Percentiles rank a stretch among this genome's conserved stretches.
These are phyloP conservation scores for Meloidogyne chitwoodi DNA, from an alignment of 1,140 invertebrate species.

Conservation along the genomic window DNA sequence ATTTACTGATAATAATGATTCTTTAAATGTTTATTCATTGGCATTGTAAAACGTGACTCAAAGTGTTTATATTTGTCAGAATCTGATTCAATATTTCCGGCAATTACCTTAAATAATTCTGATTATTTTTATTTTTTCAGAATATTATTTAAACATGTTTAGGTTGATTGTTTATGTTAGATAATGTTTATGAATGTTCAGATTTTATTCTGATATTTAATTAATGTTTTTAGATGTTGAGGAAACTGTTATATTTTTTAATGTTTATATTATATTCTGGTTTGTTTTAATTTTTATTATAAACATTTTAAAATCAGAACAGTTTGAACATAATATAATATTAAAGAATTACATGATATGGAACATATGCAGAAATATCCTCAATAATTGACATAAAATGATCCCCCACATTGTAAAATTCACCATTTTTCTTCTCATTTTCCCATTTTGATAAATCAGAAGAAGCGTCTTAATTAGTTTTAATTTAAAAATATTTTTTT, in stretches of 20 bases:
- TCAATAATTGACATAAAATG: constrained; percentile 14
- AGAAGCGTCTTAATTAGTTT: not conserved
- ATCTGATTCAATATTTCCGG: constrained; percentile 4
- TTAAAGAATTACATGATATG: not conserved
- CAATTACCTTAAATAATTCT: constrained; percentile 7
- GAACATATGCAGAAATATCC: constrained; percentile 11
- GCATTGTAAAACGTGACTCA: constrained; percentile 10
- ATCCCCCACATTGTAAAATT: constrained; percentile 13
- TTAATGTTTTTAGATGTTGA: no score
- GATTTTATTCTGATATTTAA: no score
- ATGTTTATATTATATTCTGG: no score
- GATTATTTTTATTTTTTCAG: not conserved
- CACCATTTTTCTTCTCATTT: not conserved
- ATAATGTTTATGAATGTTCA: no score
- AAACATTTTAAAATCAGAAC: no score
- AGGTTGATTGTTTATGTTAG: no score
- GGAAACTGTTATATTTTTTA: no score
- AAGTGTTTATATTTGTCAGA: constrained; percentile 8
- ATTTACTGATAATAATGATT: constrained; percentile 16
- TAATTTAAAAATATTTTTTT: not conserved
- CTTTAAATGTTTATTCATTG: not conserved
- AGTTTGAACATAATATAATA: no score
- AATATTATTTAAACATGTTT: no score
- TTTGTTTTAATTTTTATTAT: no score
- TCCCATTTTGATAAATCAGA: not conserved